Evolutionary conservation across 2,113 vertebrate species (phyloP).

Genomic region (Rhinogobius similis): DNA sequence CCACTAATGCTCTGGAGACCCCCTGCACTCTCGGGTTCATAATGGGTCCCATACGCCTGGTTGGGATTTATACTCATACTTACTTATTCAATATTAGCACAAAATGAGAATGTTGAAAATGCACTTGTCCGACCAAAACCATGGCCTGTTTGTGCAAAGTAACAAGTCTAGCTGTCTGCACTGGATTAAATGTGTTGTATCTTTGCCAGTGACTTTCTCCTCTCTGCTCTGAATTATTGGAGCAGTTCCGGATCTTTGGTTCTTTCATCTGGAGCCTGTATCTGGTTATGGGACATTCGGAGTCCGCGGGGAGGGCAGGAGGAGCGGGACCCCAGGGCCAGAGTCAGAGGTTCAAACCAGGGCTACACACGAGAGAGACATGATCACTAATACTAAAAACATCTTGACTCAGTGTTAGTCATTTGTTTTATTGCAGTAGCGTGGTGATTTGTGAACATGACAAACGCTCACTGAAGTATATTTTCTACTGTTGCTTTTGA

Average conservation of each 20-base stretch:
- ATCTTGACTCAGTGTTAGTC: conserved; percentile 29
- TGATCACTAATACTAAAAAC: conserved; percentile 25
- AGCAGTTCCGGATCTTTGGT: conserved; percentile 71
- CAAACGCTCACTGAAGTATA: conserved; percentile 15
- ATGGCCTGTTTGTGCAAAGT: conserved; percentile 29
- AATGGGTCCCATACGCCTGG: too few relatives aligned
- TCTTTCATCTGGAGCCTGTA: conserved; percentile 73
- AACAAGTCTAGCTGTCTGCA: conserved; percentile 56
- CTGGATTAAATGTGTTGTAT: conserved; percentile 71
- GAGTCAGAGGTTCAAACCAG: conserved; percentile 64
- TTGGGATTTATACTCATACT: too few relatives aligned
- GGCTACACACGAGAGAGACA: conserved; percentile 42
- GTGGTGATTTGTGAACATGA: conserved; percentile 43
- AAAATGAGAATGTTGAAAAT: too few relatives aligned
- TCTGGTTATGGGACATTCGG: conserved; percentile 60
- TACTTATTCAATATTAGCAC: too few relatives aligned
- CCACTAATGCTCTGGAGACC: too few relatives aligned
- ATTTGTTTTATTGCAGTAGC: conserved; percentile 39
- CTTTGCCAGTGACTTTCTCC: conserved; percentile 74
- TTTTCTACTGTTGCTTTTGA: not conserved
- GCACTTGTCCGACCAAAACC: not conserved
- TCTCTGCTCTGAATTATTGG: conserved; percentile 76
- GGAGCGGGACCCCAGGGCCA: conserved; percentile 49
- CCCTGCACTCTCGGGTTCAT: too few relatives aligned
- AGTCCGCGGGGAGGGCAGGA: conserved; percentile 47